These are phyloP conservation scores for Nasua narica DNA, from an alignment of 2,797 vertebrate species.

Conservation along the genomic window DNA sequence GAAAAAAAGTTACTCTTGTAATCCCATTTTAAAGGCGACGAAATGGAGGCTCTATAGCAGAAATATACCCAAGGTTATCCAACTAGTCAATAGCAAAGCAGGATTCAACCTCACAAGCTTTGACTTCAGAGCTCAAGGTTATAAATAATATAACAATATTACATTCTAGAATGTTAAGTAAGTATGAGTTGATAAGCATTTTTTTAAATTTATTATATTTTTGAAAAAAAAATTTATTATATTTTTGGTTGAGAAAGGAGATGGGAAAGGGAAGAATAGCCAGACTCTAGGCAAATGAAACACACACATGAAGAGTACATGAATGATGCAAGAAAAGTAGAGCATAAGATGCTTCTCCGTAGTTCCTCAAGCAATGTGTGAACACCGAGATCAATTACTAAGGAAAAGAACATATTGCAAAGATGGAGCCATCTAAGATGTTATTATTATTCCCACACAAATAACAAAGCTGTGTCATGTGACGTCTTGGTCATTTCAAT, in stretches of 20 bases:
- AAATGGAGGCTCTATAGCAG: background rate
- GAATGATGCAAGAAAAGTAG: background rate
- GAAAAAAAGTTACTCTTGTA: background rate
- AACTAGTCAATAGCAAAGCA: background rate
- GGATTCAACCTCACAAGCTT: background rate
- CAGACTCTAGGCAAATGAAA: background rate
- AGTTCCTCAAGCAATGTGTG: background rate
- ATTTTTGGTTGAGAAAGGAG: background rate
- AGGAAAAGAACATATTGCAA: background rate
- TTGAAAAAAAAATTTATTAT: background rate
- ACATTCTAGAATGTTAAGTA: background rate
- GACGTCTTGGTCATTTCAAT: background rate
- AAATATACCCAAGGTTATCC: background rate
- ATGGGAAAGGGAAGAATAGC: background rate
- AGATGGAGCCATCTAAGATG: background rate
- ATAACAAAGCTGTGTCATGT: background rate
- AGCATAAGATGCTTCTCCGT: background rate
- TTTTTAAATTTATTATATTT: background rate
- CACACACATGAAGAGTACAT: background rate
- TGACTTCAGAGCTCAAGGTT: background rate
- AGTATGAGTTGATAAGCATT: background rate
- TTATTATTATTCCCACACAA: background rate
- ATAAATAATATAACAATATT: background rate
- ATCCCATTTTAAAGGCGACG: constrained; percentile 2
- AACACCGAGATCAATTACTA: background rate